Percentiles rank a stretch among this genome's conserved stretches.
phyloP scores from a whole-genome alignment of 2,888 invertebrate species.

The Lissocephala sabroskyi region DNA sequence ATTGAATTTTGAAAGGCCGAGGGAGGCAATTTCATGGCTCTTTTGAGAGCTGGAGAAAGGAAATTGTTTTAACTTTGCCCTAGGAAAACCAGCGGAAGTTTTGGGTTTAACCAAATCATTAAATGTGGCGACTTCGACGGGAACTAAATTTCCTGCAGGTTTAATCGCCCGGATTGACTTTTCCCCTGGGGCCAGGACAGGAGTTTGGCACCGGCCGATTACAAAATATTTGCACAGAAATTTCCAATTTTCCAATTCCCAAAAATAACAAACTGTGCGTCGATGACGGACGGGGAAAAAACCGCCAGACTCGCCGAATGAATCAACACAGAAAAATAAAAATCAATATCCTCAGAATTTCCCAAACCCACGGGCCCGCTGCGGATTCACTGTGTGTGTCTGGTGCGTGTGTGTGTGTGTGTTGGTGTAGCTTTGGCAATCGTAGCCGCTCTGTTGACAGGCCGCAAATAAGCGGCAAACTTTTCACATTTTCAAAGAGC shows the following conservation, averaged over 20 bases:
- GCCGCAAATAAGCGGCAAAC: constrained; percentile 54
- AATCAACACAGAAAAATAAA: background rate
- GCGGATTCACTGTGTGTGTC: background rate
- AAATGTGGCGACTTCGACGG: too few species aligned
- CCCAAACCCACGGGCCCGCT: background rate
- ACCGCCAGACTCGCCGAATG: background rate
- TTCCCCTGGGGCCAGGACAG: background rate
- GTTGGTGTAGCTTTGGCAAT: background rate
- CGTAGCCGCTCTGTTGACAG: constrained; percentile 43
- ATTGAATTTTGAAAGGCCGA: too few species aligned
- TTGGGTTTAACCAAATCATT: constrained; percentile 16
- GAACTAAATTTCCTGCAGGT: too few species aligned
- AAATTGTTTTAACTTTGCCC: too few species aligned
- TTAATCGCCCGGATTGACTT: constrained; percentile 20
- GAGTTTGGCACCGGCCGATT: constrained; percentile 45
- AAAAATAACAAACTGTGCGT: constrained; percentile 25
- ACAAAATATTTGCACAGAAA: constrained; percentile 51
- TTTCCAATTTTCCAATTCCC: constrained; percentile 40
- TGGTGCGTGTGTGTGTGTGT: constrained; percentile 1
- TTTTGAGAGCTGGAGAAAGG: too few species aligned
- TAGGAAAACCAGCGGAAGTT: constrained; percentile 14
- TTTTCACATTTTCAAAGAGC: constrained; percentile 37
- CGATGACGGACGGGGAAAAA: too few species aligned
- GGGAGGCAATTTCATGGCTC: too few species aligned
- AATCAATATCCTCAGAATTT: constrained; percentile 3